A percentile compares a stretch with the other conserved stretches of the same genome.
phyloP scores from a whole-genome alignment of 2,797 vertebrate genomes.

The Hippocampus kuda region DNA sequence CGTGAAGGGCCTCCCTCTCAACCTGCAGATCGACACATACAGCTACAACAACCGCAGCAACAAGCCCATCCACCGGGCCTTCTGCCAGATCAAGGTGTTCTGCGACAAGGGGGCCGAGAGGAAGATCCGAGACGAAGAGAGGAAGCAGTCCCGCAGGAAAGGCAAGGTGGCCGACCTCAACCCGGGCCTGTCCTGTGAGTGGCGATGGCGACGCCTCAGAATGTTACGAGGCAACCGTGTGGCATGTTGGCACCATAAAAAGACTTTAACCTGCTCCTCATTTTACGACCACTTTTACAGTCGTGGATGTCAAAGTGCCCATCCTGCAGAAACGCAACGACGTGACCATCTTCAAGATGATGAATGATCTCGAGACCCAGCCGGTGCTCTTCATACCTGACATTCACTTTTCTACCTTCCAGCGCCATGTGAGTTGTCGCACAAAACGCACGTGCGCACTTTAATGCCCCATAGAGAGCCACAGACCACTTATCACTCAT shows the following conservation, averaged over 20 bases:
- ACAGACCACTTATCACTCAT: conserved; percentile 28
- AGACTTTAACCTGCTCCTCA: background rate
- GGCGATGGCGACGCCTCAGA: conserved; percentile 13
- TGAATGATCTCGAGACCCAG: conserved; percentile 85
- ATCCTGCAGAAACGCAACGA: conserved; percentile 88
- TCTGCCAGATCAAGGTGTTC: conserved; percentile 98
- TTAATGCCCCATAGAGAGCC: conserved; percentile 5
- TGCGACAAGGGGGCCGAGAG: conserved; percentile 97
- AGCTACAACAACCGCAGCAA: conserved; percentile 99
- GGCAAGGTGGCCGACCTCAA: conserved; percentile 79
- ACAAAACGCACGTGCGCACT: conserved; percentile 1
- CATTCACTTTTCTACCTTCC: conserved; percentile 86
- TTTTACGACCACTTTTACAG: conserved; percentile 44
- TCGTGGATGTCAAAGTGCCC: conserved; percentile 80
- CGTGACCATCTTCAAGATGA: conserved; percentile 88
- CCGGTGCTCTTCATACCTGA: conserved; percentile 97
- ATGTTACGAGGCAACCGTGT: background rate
- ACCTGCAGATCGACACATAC: conserved; percentile 96
- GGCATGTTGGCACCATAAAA: background rate
- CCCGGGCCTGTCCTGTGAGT: conserved; percentile 69
- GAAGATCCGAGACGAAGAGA: conserved; percentile 97
- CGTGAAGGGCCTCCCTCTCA: conserved; percentile 92
- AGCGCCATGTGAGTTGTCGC: conserved; percentile 81
- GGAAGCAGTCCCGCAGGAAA: conserved; percentile 97
- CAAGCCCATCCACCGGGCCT: conserved; percentile 92